phyloP scores from a whole-genome alignment of 2,888 invertebrate genomes.

The Meta bourneti region DNA sequence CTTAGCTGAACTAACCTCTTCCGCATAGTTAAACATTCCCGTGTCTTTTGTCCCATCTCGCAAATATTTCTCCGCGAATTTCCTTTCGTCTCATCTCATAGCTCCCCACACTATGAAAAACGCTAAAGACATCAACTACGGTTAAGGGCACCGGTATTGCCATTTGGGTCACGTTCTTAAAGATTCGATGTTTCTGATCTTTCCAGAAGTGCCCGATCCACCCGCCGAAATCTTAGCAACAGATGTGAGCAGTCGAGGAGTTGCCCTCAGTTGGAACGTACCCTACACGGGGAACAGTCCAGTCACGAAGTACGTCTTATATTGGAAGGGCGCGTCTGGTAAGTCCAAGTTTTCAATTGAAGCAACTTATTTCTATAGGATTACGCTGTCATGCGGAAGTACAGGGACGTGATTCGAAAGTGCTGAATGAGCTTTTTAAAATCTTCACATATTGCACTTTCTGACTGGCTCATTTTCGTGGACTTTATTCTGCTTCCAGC shows the following conservation, averaged over 20 bases:
- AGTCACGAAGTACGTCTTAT: slow-evolving; percentile 80
- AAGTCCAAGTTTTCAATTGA: slow-evolving; percentile 43
- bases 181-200: slow-evolving; percentile 27
- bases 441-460: slow-evolving; percentile 21
- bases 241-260: slow-evolving; percentile 79
- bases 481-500: not conserved
- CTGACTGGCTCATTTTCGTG: not conserved
- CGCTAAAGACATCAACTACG: not conserved
- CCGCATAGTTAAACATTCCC: no score
- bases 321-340: slow-evolving; percentile 79
- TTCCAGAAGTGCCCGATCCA: slow-evolving; percentile 80
- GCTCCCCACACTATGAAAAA: not conserved
- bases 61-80: no score
- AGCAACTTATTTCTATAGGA: slow-evolving; percentile 51
- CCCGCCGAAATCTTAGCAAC: slow-evolving; percentile 79
- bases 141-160: not conserved
- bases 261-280: slow-evolving; percentile 79
- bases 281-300: slow-evolving; percentile 81
- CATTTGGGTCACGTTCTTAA: slow-evolving; percentile 28
- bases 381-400: slow-evolving; percentile 23
- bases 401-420: slow-evolving; percentile 47
- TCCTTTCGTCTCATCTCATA: not conserved
- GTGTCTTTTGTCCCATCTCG: no score
- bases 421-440: slow-evolving; percentile 37
- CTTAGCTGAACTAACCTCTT: no score